Evolutionary conservation across 2,113 vertebrate genomes (phyloP), one percentile per base, ranked within the genome.

Genomic region (Taxidea taxus): DNA sequence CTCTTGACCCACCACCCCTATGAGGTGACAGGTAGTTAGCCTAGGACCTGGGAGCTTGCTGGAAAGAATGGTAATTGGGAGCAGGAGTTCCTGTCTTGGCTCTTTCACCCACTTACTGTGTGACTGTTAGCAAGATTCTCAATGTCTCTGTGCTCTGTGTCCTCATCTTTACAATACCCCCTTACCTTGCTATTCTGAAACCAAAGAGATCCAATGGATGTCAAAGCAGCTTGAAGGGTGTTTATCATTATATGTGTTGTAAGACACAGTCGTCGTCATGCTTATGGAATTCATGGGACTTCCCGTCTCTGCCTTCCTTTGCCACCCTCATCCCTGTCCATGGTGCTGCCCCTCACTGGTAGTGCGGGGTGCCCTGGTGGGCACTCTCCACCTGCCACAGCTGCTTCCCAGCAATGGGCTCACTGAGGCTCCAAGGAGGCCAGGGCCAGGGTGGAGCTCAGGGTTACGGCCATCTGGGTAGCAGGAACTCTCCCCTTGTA

Each of bases 81-180:
- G 27, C 51, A 37, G 51, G 56, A 44, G 56, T 58, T 66, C 23
- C 5, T 66, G 25, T 25, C 83, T 74, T 47, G 44, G 56, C 44
- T 13, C 51, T 77, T 68, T 80, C n/a, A 34, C 34, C 64, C 4
- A 5, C 68, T 58, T 89, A 34, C 84, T 70, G 34, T 92, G 80
- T 94, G 86, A 78, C 16, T 20, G 37, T 66, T 31, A 70, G 29
- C 16, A 51, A 96, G 51, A 62, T 70, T 68, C 74, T 87, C 51
- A 51, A 44, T 31, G 12, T 92, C 91, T 95, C 96, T 95, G 83
- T 64, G 47, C 91, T 68, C 60, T 72, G 39, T 93, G 37, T 62
- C 44, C 49, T 60, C 49, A 25, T 86, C 39, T 92, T 90, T 62
- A 66, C 91, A 39, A 74, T 3, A 39, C 9, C 16, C 16, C 64